A percentile compares a stretch with the other conserved stretches of the same genome.
Evolutionary conservation across 1,140 invertebrate species (phyloP).

Genomic region (Leptopilina boulardi): DNA sequence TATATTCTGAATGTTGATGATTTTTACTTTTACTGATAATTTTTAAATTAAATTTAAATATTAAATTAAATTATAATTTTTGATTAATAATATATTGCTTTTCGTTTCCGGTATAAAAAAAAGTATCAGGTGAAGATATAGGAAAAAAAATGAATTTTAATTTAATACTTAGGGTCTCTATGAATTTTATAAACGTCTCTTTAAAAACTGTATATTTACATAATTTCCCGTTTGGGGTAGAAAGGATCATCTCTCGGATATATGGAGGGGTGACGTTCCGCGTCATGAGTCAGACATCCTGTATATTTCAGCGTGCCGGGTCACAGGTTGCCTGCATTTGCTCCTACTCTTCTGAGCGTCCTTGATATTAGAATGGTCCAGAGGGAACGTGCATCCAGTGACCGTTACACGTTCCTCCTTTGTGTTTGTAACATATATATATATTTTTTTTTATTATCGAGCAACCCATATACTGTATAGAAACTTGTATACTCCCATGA

Average conservation of each 20-base stretch:
- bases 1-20: no score
- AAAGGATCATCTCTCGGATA: constrained; percentile 36
- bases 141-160: no score
- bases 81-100: no score
- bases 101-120: no score
- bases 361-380: constrained; percentile 74
- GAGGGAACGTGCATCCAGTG: constrained; percentile 63
- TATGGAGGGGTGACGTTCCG: constrained; percentile 49
- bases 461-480: background rate
- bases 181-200: no score
- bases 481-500: constrained; percentile 25
- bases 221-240: no score
- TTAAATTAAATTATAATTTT: no score
- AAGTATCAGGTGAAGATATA: no score
- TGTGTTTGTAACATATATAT: constrained; percentile 6
- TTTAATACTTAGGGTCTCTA: no score
- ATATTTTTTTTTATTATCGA: background rate
- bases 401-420: constrained; percentile 61
- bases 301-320: constrained; percentile 69
- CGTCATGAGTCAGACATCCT: constrained; percentile 72
- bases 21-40: no score
- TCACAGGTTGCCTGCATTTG: constrained; percentile 69
- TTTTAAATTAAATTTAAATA: no score
- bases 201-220: background rate
- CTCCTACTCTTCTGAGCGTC: constrained; percentile 63